A percentile compares a stretch with the other conserved stretches of the same genome.
phyloP scores from a whole-genome alignment of 2,888 invertebrate species.

The Caenorhabditis panamensis region DNA sequence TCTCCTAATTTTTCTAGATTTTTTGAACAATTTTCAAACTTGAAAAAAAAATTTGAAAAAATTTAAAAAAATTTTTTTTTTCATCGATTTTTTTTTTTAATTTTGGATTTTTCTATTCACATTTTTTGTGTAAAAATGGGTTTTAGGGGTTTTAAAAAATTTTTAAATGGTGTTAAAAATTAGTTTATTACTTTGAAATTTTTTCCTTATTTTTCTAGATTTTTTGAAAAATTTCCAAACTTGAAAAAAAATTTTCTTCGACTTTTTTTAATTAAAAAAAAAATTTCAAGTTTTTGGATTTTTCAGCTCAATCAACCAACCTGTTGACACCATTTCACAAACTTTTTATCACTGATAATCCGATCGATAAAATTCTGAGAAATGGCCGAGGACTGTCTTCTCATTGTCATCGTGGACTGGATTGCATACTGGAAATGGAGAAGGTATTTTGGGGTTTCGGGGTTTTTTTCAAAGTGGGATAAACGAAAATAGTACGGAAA shows the following conservation, averaged over 20 bases:
- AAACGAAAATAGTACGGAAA: no score
- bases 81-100: no score
- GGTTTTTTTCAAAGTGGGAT: no score
- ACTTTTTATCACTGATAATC: slow-evolving; percentile 13
- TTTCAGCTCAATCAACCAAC: background rate
- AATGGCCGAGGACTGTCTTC: slow-evolving; percentile 4
- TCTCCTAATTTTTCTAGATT: background rate
- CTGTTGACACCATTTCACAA: slow-evolving; percentile 41
- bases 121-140: slow-evolving; percentile 26
- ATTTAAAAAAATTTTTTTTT: no score
- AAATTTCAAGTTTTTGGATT: background rate
- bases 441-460: no score
- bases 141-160: background rate
- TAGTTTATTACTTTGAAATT: background rate
- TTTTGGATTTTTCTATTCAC: no score
- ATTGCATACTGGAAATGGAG: slow-evolving; percentile 34
- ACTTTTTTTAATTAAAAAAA: background rate
- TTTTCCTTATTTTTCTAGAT: background rate
- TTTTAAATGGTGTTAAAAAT: no score
- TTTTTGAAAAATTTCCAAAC: no score
- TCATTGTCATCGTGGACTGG: slow-evolving; percentile 25
- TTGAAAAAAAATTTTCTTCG: slow-evolving; percentile 1
- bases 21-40: background rate
- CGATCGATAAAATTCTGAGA: slow-evolving; percentile 11
- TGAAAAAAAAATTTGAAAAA: no score